A percentile compares a stretch with the other conserved stretches of the same genome.
Conservation (phyloP, 2,888 invertebrate species). For the Oscheius onirici region DNA sequence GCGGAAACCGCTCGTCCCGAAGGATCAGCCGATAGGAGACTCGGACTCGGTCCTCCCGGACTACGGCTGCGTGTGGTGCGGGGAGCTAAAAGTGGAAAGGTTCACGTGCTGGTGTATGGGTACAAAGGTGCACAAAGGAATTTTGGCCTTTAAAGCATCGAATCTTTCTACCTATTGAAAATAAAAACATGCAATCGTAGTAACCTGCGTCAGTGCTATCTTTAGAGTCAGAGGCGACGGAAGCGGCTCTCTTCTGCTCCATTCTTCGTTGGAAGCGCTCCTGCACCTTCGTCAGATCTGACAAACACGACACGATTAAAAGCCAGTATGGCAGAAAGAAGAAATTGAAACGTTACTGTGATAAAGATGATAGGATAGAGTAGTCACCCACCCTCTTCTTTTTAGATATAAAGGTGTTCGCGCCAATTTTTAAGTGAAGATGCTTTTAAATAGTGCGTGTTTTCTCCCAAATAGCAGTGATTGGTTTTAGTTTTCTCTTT, state of each 20-base stretch:
- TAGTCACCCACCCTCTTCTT: background rate
- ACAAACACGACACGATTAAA: slow-evolving; percentile 49
- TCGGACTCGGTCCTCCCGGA: slow-evolving; percentile 43
- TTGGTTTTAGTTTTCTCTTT: background rate
- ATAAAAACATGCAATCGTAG: slow-evolving; percentile 26
- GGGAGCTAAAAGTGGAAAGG: slow-evolving; percentile 3
- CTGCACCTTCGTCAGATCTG: slow-evolving; percentile 71
- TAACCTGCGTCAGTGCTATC: slow-evolving; percentile 43
- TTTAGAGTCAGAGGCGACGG: slow-evolving; percentile 52
- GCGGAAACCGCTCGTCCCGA: slow-evolving; percentile 41
- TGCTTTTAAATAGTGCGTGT: background rate
- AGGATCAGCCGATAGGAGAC: slow-evolving; percentile 46
- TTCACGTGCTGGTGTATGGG: slow-evolving; percentile 4
- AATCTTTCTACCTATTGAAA: background rate
- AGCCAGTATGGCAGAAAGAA: slow-evolving; percentile 23
- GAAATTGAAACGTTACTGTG: slow-evolving; percentile 18
- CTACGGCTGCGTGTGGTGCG: slow-evolving; percentile 29
- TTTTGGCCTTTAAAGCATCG: background rate
- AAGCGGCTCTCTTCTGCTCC: slow-evolving; percentile 65
- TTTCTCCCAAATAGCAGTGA: background rate
- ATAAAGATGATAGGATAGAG: slow-evolving; percentile 27
- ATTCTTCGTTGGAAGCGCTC: slow-evolving; percentile 70
- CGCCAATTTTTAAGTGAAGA: too few relatives aligned
- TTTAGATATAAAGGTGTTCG: too few relatives aligned
- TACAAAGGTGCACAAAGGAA: background rate